A percentile compares a stretch with the other conserved stretches of the same genome.
phyloP scores from a whole-genome alignment of 2,113 vertebrate species.

The Pithys albifrons region DNA sequence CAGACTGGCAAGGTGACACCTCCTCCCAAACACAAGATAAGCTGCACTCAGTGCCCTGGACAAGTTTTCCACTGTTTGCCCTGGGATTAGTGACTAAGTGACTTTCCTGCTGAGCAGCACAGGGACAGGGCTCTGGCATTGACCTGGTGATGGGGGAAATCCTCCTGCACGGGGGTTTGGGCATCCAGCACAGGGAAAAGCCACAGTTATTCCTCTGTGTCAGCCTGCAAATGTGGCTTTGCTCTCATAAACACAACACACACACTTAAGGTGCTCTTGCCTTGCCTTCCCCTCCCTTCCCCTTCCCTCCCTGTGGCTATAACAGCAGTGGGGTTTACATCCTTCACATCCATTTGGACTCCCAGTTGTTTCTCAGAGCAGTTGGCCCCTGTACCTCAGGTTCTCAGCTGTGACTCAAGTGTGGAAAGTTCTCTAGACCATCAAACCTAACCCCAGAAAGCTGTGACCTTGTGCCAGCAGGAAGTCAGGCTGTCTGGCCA shows the following conservation, averaged over 20 bases:
- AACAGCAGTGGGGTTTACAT: neutral
- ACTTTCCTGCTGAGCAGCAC: neutral
- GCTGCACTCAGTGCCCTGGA: neutral
- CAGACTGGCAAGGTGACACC: neutral
- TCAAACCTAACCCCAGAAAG: neutral
- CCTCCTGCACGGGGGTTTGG: rapidly evolving
- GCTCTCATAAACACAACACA: neutral
- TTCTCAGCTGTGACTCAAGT: neutral
- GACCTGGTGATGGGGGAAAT: neutral
- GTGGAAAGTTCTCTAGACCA: neutral
- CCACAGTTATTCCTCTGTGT: neutral
- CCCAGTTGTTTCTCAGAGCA: neutral
- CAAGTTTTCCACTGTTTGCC: neutral
- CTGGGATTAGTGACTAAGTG: neutral
- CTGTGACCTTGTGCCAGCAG: neutral
- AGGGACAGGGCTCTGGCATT: neutral
- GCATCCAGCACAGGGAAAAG: neutral
- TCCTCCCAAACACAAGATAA: neutral
- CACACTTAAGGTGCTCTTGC: neutral
- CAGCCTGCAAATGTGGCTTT: neutral
- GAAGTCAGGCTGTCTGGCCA: neutral
- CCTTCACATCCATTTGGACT: neutral
- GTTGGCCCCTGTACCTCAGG: neutral
- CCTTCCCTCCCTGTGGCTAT: neutral
- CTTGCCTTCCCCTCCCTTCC: neutral